Conservation (phyloP, 2,888 invertebrate species). For the Dolichomitus sp. region DNA sequence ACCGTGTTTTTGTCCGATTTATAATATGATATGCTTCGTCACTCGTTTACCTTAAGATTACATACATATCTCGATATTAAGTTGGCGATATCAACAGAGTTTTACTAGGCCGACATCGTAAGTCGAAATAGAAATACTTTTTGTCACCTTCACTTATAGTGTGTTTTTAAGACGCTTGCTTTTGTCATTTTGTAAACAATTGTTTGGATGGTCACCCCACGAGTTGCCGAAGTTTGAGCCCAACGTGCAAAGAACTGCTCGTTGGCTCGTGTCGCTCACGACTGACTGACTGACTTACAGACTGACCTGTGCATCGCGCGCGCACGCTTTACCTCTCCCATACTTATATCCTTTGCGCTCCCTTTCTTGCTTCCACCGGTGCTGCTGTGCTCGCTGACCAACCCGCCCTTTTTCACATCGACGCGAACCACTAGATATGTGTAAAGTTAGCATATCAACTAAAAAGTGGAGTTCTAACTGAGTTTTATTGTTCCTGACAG, state of each 20-base stretch:
- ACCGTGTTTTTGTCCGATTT: background rate
- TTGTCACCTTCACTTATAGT: background rate
- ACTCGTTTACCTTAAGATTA: conserved; percentile 16
- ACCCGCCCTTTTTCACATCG: conserved; percentile 29
- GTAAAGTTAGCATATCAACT: background rate
- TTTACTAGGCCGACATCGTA: background rate
- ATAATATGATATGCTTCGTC: background rate
- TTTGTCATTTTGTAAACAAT: too few species aligned
- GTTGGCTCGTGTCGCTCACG: conserved; percentile 74
- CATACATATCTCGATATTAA: background rate
- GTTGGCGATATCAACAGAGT: background rate
- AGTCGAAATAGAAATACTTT: background rate
- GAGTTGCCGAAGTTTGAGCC: conserved; percentile 6
- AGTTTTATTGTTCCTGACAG: too few species aligned
- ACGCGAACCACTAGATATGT: background rate
- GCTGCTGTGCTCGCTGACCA: conserved; percentile 3
- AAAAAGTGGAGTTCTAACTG: too few species aligned
- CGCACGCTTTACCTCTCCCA: conserved; percentile 11
- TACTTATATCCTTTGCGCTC: background rate
- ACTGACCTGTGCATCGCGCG: conserved; percentile 40
- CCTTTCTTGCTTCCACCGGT: background rate
- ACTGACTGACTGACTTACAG: conserved; percentile 73
- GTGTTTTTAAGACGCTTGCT: background rate
- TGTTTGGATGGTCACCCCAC: background rate
- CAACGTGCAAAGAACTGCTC: conserved; percentile 66